Base-by-base conservation (phyloP, 1,140 invertebrate species). In the Halyomorpha halys region DNA sequence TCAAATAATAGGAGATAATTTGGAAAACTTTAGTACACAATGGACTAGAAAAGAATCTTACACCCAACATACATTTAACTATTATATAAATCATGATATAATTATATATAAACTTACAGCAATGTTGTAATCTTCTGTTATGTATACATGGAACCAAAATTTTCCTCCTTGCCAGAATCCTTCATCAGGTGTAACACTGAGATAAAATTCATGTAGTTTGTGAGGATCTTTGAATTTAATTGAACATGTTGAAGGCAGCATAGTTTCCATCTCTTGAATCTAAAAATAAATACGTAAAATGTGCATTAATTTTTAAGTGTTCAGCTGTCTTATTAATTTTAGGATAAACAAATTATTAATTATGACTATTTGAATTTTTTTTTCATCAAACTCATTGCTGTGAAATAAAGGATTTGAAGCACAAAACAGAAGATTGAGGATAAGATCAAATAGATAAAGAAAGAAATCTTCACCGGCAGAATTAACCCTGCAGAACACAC, bases 101-200 rank as follows among this genome's bases (percentile, higher is more conserved):
- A 9, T 3, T 39, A 39, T 1, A 39, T 6, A 39, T 39, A 39
- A 70, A 76, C 81, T 76, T 83, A 94, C 91, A 73, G 87, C 84
- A 84, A 95, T 94, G 77, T 97, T 97, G 80, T 97, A 97, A 63
- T 97, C 94, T 74, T 94, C 91, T 9, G 91, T 87, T 59, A 96
- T 87, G 73, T 82, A 79, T 69, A 97, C 82, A 72, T 83, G 81
- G 76, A 97, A 97, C 71, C 81, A 80, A 77, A 95, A 97, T 67
- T 79, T 81, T 53, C 94, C 94, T 60, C 86, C 87, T 69, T 79
- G 76, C 91, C 93, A 97, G 72, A 85, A 90, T 4, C 93, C 91
- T 77, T 94, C 91, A 70, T 91, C 88, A 18, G 94, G 94, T 21
- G 78, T 76, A 23, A 97, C 86, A 34, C 79, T 81, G 39, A 97